phyloP scores from a whole-genome alignment of 2,888 invertebrate genomes.

The Petrolisthes cinctipes region DNA sequence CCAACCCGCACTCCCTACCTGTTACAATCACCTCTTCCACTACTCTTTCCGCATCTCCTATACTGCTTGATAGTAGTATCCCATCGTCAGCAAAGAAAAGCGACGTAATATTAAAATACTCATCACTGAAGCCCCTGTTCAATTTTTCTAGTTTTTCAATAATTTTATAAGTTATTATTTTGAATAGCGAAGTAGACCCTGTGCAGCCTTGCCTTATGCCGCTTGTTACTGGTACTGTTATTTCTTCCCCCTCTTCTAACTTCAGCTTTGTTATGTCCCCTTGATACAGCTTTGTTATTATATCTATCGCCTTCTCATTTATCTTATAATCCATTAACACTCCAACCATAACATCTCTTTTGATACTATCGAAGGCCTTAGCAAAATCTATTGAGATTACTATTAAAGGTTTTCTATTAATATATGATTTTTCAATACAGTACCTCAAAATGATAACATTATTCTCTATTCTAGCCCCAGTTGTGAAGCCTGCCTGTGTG shows the following conservation, averaged over 20 bases:
- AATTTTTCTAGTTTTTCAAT: conserved; percentile 9
- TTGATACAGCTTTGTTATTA: neutral
- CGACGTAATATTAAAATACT: no score
- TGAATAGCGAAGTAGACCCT: conserved; percentile 18
- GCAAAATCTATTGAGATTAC: conserved; percentile 12
- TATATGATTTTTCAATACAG: neutral
- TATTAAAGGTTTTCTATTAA: neutral
- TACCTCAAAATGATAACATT: neutral
- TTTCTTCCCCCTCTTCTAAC: neutral
- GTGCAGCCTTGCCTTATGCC: conserved; percentile 19
- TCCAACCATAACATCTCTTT: neutral
- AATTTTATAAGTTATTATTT: neutral
- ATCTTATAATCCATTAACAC: neutral
- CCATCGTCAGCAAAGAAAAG: conserved; percentile 13
- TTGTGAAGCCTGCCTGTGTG: conserved; percentile 4
- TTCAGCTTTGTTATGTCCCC: neutral
- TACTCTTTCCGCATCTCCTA: no score
- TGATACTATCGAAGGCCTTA: neutral
- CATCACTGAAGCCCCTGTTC: no score
- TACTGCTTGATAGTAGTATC: neutral
- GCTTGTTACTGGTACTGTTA: conserved; percentile 14
- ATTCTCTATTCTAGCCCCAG: neutral
- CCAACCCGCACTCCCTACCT: neutral
- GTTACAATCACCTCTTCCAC: no score
- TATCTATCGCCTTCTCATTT: neutral